Evolutionary conservation across 2,113 vertebrate genomes (phyloP).

Genomic region (Cheilinus undulatus): DNA sequence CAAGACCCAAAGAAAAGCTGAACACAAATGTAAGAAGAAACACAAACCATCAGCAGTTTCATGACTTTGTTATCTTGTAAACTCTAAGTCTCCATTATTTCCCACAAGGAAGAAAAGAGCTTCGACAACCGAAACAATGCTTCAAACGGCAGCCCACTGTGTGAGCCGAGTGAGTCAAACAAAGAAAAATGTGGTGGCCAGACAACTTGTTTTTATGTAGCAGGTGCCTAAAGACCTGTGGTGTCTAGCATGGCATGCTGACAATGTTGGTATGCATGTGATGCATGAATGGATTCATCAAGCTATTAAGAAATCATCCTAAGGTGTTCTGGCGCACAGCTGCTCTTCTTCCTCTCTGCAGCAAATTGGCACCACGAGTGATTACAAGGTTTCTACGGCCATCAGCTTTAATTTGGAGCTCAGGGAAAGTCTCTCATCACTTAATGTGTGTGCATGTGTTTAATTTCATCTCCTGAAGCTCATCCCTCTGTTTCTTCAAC

Average conservation of each 20-base stretch:
- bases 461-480: constrained; percentile 51
- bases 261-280: constrained; percentile 51
- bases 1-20: constrained; percentile 40
- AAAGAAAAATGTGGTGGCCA: constrained; percentile 31
- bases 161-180: constrained; percentile 4
- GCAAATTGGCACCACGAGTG: constrained; percentile 71
- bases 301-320: constrained; percentile 76
- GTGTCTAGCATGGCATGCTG: constrained; percentile 25
- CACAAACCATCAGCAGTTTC: constrained; percentile 57
- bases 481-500: constrained; percentile 13
- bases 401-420: constrained; percentile 79
- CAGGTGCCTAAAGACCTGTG: constrained; percentile 47
- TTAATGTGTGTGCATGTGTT: constrained; percentile 42
- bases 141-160: constrained; percentile 23
- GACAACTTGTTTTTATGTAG: constrained; percentile 42
- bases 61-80: constrained; percentile 28
- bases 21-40: constrained; percentile 38
- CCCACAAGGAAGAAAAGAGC: constrained; percentile 9
- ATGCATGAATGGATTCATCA: constrained; percentile 78
- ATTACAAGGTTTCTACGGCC: constrained; percentile 77
- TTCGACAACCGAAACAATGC: constrained; percentile 17
- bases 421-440: constrained; percentile 63
- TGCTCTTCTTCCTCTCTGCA: constrained; percentile 65
- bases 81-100: constrained; percentile 16
- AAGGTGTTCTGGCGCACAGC: constrained; percentile 74